Evolutionary conservation across 2,113 vertebrate species (phyloP), one percentile per base, ranked within the genome.

Genomic region (Mesocricetus auratus): DNA sequence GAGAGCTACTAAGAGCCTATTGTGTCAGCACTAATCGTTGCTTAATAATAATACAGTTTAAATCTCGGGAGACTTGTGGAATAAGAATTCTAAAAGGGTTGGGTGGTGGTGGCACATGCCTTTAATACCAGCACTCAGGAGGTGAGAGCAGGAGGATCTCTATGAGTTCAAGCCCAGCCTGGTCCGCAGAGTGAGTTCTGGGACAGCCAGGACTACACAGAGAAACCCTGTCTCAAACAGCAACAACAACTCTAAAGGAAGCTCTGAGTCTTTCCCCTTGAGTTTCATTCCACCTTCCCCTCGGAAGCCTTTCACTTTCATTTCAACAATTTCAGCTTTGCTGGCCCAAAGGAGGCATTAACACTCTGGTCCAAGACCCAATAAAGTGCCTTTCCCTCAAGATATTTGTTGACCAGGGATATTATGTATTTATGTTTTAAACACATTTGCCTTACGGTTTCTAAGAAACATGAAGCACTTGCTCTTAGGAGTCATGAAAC

Each of bases 361-460:
- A 86, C 60, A 11, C 81, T 94, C 66, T 82, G 24, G 26, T 56
- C 91, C 66, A 94, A 88, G 75, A 45, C 50, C 39, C 26, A 94
- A 47, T n/a, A 86, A 90, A 92, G 58, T 45, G 56, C 47, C 33
- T 26, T 86, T 92, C 69, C 85, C 85, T 90, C 85, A 89, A 90
- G 91, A 75, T 81, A 69, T 90, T n/a, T 97, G 89, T 71, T 92
- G 90, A 93, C 74, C 42, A 64, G 50, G 73, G 89, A 86, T n/a
- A 86, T 60, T 93, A 73, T 95, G 16, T 88, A 79, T 95, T 94
- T 94, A 88, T 77, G 85, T n/a, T n/a, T n/a, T 90, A 93, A 97
- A 85, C 81, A 81, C 71, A 94, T 86, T 93, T 97, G 75, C 88
- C 73, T 39, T 81, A 56, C 75, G 75, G 71, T 82, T 86, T 96